Percentiles rank a stretch among this genome's conserved stretches.
phyloP scores from a whole-genome alignment of 2,888 invertebrate genomes.

The Diadromus collaris region DNA sequence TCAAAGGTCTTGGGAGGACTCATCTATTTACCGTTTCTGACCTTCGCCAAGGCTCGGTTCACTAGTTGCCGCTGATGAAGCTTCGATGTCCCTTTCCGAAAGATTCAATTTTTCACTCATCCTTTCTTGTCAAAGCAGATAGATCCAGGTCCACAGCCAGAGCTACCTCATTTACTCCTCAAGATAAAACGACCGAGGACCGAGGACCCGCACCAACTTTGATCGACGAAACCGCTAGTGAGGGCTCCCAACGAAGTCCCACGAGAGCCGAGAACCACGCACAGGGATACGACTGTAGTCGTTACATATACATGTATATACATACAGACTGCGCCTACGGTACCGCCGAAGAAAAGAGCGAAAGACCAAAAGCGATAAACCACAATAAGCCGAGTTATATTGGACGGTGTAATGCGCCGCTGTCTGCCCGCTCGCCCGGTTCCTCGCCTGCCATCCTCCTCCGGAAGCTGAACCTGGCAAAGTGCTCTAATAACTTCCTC shows the following conservation, averaged over 20 bases:
- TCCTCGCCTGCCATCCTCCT: constrained; percentile 62
- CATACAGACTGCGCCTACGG: constrained; percentile 31
- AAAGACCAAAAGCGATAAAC: constrained; percentile 72
- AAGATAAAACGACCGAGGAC: constrained; percentile 6
- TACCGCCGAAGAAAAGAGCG: constrained; percentile 61
- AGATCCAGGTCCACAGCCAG: background rate
- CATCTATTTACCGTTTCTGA: background rate
- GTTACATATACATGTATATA: constrained; percentile 31
- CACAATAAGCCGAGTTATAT: constrained; percentile 75
- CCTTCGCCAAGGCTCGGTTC: background rate
- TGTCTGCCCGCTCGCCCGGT: constrained; percentile 66
- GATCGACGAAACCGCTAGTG: constrained; percentile 45
- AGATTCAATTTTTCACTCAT: background rate
- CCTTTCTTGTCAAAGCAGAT: background rate
- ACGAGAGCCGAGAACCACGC: constrained; percentile 42
- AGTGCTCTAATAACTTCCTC: constrained; percentile 75
- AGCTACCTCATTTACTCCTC: constrained; percentile 1
- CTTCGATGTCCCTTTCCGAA: background rate
- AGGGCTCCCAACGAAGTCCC: constrained; percentile 27
- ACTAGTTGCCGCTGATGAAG: background rate
- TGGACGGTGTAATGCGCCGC: constrained; percentile 73
- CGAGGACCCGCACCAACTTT: constrained; percentile 15
- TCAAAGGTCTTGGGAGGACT: background rate
- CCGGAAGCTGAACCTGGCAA: constrained; percentile 72
- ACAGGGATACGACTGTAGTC: constrained; percentile 29